These are phyloP conservation scores for Antechinus stuartii DNA, from an alignment of 2,113 vertebrate genomes.

Conservation along the genomic window DNA sequence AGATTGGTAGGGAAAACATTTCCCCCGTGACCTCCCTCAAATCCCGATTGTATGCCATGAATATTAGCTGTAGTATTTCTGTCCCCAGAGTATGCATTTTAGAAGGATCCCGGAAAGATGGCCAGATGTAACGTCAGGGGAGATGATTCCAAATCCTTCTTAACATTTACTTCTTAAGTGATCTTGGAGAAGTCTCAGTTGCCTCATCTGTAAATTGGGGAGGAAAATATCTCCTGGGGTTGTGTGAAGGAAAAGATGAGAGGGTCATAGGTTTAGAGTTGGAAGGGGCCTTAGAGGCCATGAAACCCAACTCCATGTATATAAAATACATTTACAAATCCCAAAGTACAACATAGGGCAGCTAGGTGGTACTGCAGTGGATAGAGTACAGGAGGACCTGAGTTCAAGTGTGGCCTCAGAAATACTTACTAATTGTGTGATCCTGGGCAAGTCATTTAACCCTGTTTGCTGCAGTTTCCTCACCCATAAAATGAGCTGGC, in stretches of 20 bases:
- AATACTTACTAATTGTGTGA: no score
- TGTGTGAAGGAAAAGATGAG: background rate
- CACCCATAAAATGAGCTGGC: background rate
- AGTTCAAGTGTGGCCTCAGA: no score
- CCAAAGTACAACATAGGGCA: background rate
- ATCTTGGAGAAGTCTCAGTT: background rate
- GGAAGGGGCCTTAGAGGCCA: background rate
- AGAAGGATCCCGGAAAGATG: background rate
- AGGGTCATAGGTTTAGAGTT: background rate
- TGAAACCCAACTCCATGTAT: no score
- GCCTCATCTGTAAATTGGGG: background rate
- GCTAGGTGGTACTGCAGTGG: no score
- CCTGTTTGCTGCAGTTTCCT: no score
- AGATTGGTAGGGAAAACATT: background rate
- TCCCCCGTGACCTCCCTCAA: background rate
- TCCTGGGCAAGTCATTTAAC: no score
- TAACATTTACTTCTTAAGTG: background rate
- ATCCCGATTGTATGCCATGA: background rate
- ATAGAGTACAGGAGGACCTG: no score
- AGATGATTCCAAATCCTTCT: background rate
- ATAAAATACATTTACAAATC: background rate
- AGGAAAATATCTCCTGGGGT: background rate
- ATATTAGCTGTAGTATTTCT: background rate
- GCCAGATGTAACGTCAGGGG: background rate
- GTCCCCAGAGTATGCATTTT: background rate